A percentile compares a stretch with the other conserved stretches of the same genome.
phyloP scores from a whole-genome alignment of 2,797 vertebrate species.

The Liasis olivaceus region DNA sequence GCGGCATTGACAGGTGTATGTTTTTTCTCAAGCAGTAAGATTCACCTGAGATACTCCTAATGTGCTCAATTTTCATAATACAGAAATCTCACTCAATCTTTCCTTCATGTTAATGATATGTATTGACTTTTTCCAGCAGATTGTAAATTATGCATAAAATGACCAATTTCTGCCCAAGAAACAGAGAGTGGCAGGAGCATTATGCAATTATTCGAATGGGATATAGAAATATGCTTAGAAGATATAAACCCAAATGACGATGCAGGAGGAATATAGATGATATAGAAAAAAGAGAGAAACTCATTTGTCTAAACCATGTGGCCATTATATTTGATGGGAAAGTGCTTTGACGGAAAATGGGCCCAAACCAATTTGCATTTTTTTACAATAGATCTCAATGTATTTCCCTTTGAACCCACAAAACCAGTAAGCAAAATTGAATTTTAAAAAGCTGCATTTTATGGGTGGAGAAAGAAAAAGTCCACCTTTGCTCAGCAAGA shows the following conservation, averaged over 20 bases:
- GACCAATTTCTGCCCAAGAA: constrained; percentile 13
- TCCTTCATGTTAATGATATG: constrained; percentile 34
- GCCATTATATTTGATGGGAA: rapidly evolving
- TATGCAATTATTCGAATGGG: neutral
- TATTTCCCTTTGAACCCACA: neutral
- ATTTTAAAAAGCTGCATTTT: neutral
- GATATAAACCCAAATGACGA: neutral
- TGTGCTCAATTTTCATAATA: constrained; percentile 10
- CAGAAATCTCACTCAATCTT: constrained; percentile 10
- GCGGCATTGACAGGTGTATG: too few species aligned
- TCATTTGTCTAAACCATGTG: neutral
- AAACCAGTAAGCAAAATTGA: neutral
- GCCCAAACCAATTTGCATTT: neutral
- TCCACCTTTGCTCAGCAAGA: neutral
- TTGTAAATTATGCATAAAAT: constrained; percentile 65
- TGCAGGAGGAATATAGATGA: neutral
- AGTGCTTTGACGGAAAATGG: rapidly evolving
- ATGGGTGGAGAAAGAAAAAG: too few species aligned
- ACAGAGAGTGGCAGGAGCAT: neutral
- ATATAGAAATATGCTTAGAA: neutral
- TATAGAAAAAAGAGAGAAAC: neutral
- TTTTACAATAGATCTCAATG: neutral
- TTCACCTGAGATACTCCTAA: neutral
- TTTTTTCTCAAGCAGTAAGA: neutral
- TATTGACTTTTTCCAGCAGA: constrained; percentile 42